Conservation (phyloP, 2,888 invertebrate species). For the Macropis europaea region DNA sequence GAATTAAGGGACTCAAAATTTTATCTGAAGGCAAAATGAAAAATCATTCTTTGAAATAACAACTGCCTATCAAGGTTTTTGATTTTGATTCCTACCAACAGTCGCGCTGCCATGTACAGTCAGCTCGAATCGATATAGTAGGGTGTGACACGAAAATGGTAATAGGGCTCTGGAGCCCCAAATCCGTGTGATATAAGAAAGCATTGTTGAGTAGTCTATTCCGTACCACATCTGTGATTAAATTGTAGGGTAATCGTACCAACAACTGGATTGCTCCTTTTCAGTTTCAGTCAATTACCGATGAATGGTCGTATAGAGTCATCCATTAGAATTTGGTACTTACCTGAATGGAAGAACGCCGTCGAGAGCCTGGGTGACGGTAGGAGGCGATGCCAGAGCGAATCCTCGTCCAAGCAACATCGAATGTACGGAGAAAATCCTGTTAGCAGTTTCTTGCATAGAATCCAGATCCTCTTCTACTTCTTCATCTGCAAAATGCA, state of each 20-base stretch:
- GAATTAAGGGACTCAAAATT: no score
- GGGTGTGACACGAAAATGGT: no score
- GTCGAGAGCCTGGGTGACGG: conserved; percentile 94
- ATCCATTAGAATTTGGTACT: conserved; percentile 75
- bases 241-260: background rate
- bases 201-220: no score
- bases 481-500: conserved; percentile 82
- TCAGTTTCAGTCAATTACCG: conserved; percentile 4
- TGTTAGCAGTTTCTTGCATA: conserved; percentile 83
- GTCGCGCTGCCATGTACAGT: no score
- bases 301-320: background rate
- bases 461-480: conserved; percentile 86
- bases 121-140: no score
- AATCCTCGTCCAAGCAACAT: conserved; percentile 93
- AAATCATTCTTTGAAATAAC: no score
- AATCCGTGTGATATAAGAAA: no score
- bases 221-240: background rate
- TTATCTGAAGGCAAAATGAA: no score
- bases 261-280: background rate
- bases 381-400: conserved; percentile 92
- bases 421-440: conserved; percentile 84
- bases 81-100: no score
- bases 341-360: conserved; percentile 92
- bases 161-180: no score
- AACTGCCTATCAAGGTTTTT: no score